Evolutionary conservation across 2,888 invertebrate species (phyloP).

Genomic region (Lasioglossum oenotherae): DNA sequence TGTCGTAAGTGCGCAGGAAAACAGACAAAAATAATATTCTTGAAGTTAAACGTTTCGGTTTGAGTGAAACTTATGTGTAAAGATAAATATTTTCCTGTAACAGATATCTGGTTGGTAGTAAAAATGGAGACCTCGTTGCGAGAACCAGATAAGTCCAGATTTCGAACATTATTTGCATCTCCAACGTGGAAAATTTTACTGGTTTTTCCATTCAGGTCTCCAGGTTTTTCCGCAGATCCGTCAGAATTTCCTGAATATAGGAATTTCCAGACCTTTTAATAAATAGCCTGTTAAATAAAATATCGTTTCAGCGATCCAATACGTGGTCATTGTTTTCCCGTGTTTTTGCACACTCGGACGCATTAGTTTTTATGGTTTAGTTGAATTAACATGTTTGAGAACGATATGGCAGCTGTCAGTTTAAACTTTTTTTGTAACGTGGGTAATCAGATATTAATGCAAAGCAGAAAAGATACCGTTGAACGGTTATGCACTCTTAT

Average conservation of each 20-base stretch:
- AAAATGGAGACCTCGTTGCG: neutral
- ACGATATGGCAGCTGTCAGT: neutral
- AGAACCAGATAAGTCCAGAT: neutral
- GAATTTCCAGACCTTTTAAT: neutral
- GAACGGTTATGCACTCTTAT: neutral
- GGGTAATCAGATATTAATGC: neutral
- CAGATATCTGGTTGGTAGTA: neutral
- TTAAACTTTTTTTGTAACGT: neutral
- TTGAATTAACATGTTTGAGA: neutral
- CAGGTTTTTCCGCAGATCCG: no score
- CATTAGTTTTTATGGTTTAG: neutral
- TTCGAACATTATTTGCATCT: neutral
- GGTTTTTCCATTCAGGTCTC: neutral
- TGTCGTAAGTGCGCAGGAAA: neutral
- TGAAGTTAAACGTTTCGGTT: no score
- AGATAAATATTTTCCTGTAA: neutral
- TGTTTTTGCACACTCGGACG: neutral
- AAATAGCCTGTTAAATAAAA: neutral
- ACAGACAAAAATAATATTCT: neutral
- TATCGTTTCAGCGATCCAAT: neutral
- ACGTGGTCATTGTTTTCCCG: neutral
- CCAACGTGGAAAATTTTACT: neutral
- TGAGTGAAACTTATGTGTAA: no score
- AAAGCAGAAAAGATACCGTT: neutral
- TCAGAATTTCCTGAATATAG: neutral